Evolutionary conservation across 2,113 vertebrate species (phyloP).

Genomic region (Podarcis muralis): DNA sequence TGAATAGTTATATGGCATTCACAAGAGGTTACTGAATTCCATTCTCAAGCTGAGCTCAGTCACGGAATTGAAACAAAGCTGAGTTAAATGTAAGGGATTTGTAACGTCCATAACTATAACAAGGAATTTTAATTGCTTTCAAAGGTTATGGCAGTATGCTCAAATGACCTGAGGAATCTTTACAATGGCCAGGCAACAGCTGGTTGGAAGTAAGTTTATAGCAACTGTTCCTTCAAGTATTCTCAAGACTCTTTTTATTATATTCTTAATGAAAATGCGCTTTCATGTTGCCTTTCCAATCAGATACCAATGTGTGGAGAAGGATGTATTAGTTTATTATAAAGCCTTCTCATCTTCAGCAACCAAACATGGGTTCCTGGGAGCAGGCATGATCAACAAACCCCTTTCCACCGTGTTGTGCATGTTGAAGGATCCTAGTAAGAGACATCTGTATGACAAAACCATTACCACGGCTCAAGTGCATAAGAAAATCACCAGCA

Average conservation of each 20-base stretch:
- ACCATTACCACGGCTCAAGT: conserved; percentile 84
- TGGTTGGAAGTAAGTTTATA: conserved; percentile 88
- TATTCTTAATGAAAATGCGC: background rate
- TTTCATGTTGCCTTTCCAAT: background rate
- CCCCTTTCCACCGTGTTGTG: conserved; percentile 84
- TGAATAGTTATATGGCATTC: background rate
- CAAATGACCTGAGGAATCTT: conserved; percentile 84
- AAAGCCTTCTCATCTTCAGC: conserved; percentile 82
- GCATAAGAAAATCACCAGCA: conserved; percentile 85
- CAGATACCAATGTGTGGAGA: conserved; percentile 89
- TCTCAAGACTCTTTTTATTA: background rate
- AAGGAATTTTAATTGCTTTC: conserved; percentile 33
- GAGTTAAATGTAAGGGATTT: background rate
- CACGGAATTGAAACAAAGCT: background rate
- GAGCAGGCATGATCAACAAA: conserved; percentile 83
- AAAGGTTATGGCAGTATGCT: conserved; percentile 89
- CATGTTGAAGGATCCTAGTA: conserved; percentile 85
- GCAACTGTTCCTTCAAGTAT: background rate
- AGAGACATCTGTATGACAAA: conserved; percentile 85
- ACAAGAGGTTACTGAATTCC: background rate
- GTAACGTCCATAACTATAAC: background rate
- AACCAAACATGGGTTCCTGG: conserved; percentile 90
- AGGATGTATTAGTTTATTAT: conserved; percentile 87
- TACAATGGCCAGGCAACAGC: conserved; percentile 78
- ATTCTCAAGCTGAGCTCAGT: background rate